Base-by-base conservation (phyloP, 2,888 invertebrate species). In the Loripinus fragilis region DNA sequence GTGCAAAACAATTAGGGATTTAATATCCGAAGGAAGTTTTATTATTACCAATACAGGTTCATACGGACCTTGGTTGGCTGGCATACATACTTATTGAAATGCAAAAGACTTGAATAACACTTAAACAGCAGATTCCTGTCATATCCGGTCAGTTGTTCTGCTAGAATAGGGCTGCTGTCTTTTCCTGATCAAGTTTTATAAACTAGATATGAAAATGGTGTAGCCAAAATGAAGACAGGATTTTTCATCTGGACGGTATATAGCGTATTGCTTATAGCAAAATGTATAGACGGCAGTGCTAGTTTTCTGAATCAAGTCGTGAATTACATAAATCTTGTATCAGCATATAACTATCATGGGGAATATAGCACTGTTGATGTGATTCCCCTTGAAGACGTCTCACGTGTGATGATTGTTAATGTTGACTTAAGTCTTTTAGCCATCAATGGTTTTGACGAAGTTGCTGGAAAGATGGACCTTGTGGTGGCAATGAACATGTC, bases 371-470 rank as follows among this genome's bases (percentile, higher is more conserved):
- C 38, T 20, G 38, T 38, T 15, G 52, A 30, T n/a, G 30, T 70
- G 12, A 52, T 52, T 0, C 70, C 70, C 2, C 12, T 35, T n/a
- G n/a, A 15, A n/a, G 25, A 52, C 23, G 20, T 35, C 0, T 25
- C 23, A 1, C 33, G 28, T 23, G 41, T 33, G 8, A 70, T 70
- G 50, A 15, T 33, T 23, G 70, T 70, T 20, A 25, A 8, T 7
- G 38, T 52, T 35, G 33, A 20, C 12, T 23, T 70, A 10, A 52
- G 38, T 35, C 35, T 70, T 30, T 52, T 52, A 33, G 50, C 70
- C 3, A 50, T 70, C n/a, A 52, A 52, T 35, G 42, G 48, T 0
- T 70, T 70, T 52, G 70, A 70, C n/a, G 35, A 50, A n/a, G 70
- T 70, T 0, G 33, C 50, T 52, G 70, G 70, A 0, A 50, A 52